Evolutionary conservation across 1,140 invertebrate genomes (phyloP).

Genomic region (Drosophila obscura): DNA sequence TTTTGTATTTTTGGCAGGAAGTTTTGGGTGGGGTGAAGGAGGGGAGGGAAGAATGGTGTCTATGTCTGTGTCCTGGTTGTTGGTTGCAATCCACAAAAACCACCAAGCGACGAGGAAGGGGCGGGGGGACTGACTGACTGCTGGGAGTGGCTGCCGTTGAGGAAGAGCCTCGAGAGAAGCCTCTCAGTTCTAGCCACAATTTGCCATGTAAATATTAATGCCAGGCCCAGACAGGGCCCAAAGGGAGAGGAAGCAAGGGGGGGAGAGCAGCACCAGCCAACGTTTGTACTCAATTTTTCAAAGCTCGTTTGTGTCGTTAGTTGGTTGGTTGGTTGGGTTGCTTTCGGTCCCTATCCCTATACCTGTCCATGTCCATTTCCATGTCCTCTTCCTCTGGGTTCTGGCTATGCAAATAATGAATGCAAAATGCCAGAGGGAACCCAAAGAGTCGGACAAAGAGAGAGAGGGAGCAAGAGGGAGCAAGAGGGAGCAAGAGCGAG

Average conservation of each 20-base stretch:
- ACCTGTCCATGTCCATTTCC: background rate
- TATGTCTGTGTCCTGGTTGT: slow-evolving; percentile 39
- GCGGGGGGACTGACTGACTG: background rate
- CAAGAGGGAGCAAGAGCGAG: no score
- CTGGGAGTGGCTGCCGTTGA: no score
- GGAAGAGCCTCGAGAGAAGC: slow-evolving; percentile 28
- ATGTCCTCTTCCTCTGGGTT: slow-evolving; percentile 8
- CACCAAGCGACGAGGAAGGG: slow-evolving; percentile 45
- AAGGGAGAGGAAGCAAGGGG: background rate
- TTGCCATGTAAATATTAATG: slow-evolving; percentile 80
- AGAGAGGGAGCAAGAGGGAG: no score
- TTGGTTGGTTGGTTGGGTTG: slow-evolving; percentile 37
- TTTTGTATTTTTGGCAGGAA: slow-evolving; percentile 3
- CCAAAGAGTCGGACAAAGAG: background rate
- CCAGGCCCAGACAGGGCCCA: slow-evolving; percentile 49
- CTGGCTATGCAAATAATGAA: slow-evolving; percentile 76
- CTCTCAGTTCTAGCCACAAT: slow-evolving; percentile 68
- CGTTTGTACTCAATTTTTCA: slow-evolving; percentile 73
- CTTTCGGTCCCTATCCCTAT: slow-evolving; percentile 5
- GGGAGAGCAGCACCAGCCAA: background rate
- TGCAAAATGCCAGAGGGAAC: slow-evolving; percentile 61
- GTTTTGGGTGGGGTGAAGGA: background rate
- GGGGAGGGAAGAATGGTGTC: slow-evolving; percentile 3
- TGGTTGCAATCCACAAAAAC: slow-evolving; percentile 68
- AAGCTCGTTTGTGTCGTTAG: slow-evolving; percentile 74